Conservation (phyloP, 1,140 invertebrate species). For the Tenebrio molitor region DNA sequence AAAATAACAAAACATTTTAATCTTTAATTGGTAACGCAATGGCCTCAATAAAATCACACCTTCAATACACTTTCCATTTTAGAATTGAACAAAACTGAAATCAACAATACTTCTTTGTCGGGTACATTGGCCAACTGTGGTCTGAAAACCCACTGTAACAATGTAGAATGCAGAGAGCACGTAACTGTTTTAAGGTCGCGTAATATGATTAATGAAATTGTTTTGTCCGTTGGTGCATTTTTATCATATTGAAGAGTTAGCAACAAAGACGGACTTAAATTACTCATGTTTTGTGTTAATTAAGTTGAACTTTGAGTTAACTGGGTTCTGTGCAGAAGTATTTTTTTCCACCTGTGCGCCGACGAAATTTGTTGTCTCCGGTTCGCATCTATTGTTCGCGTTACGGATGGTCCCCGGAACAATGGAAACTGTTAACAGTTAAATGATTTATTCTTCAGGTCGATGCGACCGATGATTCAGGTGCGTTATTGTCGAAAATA, state of each 20-base stretch:
- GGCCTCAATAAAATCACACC: slow-evolving; percentile 11
- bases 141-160: neutral
- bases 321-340: too few relatives aligned
- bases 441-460: too few relatives aligned
- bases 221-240: neutral
- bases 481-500: too few relatives aligned
- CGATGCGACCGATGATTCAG: too few relatives aligned
- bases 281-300: neutral
- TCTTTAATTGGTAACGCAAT: neutral
- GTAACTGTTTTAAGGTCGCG: slow-evolving; percentile 27
- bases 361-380: neutral
- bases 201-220: neutral
- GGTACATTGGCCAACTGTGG: neutral
- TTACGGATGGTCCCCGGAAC: too few relatives aligned
- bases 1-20: slow-evolving; percentile 20
- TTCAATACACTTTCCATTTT: slow-evolving; percentile 29
- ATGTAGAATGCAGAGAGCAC: neutral
- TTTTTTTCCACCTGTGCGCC: too few relatives aligned
- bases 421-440: too few relatives aligned
- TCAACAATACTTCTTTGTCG: slow-evolving; percentile 19
- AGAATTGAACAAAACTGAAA: slow-evolving; percentile 4
- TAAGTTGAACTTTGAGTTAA: neutral
- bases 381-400: too few relatives aligned
- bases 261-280: neutral
- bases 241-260: neutral